Evolutionary conservation across 1,140 invertebrate genomes (phyloP), one percentile per base, ranked within the genome.

Genomic region (Dendroctonus ponderosae): DNA sequence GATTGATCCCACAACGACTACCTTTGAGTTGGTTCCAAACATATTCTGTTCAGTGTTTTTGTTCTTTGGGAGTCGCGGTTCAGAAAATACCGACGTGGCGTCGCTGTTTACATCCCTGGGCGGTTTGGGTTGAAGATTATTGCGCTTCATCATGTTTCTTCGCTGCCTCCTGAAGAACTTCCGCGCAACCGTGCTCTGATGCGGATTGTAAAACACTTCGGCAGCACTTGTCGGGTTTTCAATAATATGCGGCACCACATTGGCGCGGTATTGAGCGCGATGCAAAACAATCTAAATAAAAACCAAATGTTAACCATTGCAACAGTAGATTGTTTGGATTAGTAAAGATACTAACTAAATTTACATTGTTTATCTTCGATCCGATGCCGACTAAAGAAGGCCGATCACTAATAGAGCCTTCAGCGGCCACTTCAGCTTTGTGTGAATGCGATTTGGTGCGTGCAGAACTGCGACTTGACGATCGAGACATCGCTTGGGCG

Each of bases 151-250:
- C 71, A 89, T 87, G 68, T 92, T 83, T 56, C 89, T 84, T 26
- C 89, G 85, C 75, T 94, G 91, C 74, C 93, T 94, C 67, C 92
- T 91, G 77, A 96, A 96, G 78, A 95, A 96, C 73, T 93, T 94
- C 67, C 92, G 85, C 0, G 94, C 93, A 0, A 94, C 91, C 11
- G 92, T 93, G 77, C 92, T 95, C 78, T 97, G 94, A 74, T 92
- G 90, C 0, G 93, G 91, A 82, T 97, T 95, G 74, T 96, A 96
- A 78, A 96, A 97, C 78, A 92, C 85, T 72, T 93, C 89, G 0
- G 89, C 87, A 3, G 85, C 82, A 65, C 84, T 74, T 11, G 83
- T 77, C 6, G 76, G 79, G 12, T 78, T 78, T 61, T 89, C 87
- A 0, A 87, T 87, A 64, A 86, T 86, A 4, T 87, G 88, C 50